These are phyloP conservation scores for Scaptomyza caliginosa DNA, from an alignment of 2,888 invertebrate genomes.

Conservation along the genomic window DNA sequence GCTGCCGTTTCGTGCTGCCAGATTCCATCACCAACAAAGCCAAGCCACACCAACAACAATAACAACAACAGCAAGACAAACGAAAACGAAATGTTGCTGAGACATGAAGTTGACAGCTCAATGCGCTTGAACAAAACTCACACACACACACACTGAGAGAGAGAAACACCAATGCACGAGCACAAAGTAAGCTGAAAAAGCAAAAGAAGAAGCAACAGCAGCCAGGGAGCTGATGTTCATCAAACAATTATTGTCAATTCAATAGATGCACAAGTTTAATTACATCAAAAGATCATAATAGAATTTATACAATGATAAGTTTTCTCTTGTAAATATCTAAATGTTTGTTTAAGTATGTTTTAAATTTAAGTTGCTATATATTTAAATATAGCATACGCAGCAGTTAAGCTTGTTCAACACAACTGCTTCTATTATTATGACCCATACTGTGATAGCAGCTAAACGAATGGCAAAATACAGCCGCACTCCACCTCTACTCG, in stretches of 20 bases:
- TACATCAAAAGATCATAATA: too few relatives aligned
- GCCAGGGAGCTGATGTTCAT: slow-evolving; percentile 16
- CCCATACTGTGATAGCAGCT: slow-evolving; percentile 41
- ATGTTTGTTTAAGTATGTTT: too few relatives aligned
- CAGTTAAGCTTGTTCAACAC: not conserved
- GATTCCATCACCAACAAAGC: slow-evolving; percentile 77
- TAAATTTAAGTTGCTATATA: too few relatives aligned
- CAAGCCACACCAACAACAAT: slow-evolving; percentile 29
- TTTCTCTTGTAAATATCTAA: too few relatives aligned
- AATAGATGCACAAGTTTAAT: slow-evolving; percentile 30
- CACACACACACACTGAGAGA: slow-evolving; percentile 1
- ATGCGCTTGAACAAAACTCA: slow-evolving; percentile 81
- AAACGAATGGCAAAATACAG: slow-evolving; percentile 55
- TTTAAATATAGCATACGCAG: too few relatives aligned
- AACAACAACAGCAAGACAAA: slow-evolving; percentile 57
- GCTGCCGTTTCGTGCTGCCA: slow-evolving; percentile 56
- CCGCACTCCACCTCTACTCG: slow-evolving; percentile 25
- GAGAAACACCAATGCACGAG: slow-evolving; percentile 26
- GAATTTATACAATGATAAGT: too few relatives aligned
- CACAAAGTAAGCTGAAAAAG: slow-evolving; percentile 48
- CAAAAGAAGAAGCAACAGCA: slow-evolving; percentile 43
- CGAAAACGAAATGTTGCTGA: slow-evolving; percentile 80
- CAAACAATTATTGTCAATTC: slow-evolving; percentile 33
- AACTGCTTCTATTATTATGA: slow-evolving; percentile 32
- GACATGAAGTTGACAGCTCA: slow-evolving; percentile 82